A percentile compares a stretch with the other conserved stretches of the same genome.
Evolutionary conservation across 2,888 invertebrate species (phyloP).

Genomic region (Lucinisca nassula): DNA sequence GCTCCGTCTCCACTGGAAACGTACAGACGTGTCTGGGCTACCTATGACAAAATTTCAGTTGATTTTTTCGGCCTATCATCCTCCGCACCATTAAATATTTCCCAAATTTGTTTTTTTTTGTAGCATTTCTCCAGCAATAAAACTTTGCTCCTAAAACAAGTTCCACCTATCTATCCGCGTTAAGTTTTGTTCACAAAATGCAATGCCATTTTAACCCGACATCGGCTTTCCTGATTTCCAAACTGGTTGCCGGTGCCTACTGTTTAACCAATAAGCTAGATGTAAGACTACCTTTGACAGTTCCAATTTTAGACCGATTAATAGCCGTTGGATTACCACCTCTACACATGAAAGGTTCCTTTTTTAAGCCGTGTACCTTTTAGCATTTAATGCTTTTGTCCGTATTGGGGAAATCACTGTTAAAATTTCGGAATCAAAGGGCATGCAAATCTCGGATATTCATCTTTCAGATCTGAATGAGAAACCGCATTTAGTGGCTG

Average conservation of each 20-base stretch:
- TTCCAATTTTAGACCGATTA: too few species aligned
- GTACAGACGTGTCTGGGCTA: constrained; percentile 10
- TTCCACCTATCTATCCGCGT: constrained; percentile 33
- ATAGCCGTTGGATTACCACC: not conserved
- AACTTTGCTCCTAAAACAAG: constrained; percentile 12
- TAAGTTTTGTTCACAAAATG: constrained; percentile 27
- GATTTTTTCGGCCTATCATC: not conserved
- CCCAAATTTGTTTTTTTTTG: constrained; percentile 8
- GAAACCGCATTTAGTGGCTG: too few species aligned
- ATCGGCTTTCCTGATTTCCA: constrained; percentile 21
- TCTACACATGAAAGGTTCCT: not conserved
- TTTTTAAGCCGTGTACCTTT: too few species aligned
- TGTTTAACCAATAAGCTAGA: too few species aligned
- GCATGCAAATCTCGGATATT: too few species aligned
- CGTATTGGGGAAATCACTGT: too few species aligned
- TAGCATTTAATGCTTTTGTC: too few species aligned
- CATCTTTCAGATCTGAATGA: too few species aligned
- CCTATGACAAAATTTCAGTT: not conserved
- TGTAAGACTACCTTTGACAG: too few species aligned
- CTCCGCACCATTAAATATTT: not conserved
- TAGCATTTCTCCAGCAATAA: constrained; percentile 10
- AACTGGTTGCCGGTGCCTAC: constrained; percentile 19
- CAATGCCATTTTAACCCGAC: not conserved
- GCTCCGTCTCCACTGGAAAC: constrained; percentile 7
- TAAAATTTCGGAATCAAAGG: too few species aligned